Base-by-base conservation (phyloP, 2,888 invertebrate genomes). In the Ligdia adustata region DNA sequence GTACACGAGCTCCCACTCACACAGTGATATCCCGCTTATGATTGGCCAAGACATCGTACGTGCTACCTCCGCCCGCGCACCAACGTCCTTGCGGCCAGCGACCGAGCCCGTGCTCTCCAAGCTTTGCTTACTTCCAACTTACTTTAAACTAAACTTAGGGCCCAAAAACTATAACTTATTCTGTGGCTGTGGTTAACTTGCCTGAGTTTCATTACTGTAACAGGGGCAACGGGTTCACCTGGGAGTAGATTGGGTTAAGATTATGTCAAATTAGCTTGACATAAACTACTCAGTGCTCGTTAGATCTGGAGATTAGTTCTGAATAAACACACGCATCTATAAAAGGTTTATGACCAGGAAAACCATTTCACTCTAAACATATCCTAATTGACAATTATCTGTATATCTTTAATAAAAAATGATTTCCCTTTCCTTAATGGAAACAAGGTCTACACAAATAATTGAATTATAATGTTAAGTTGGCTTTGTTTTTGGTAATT, bases 61-160 rank as follows among this genome's bases (percentile, higher is more conserved):
- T 67, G 68, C 61, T 69, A 63, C 78, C 72, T 69, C 81, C 87
- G 82, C 88, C 86, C 87, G 87, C 88, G 84, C 88, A 81, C 77
- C 81, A 81, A 88, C 89, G 89, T 88, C 89, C 89, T 90, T 90
- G 89, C 88, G 79, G 78, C 65, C 78, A 87, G 76, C 87, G 88
- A 88, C 88, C 88, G 83, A 76, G 69, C 69, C 63, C 66, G 66
- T n/a, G n/a, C n/a, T n/a, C 65, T 64, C 57, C 54, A 56, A 63
- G 61, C 66, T 64, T 52, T 48, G 42, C 34, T 52, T 46, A 51
- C 48, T 53, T 55, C 27, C 27, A 47, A 47, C 40, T 43, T 35
- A 44, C 34, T 43, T 40, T 39, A 53, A 47, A 35, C 39, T 45
- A 56, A 22, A 22, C 22, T n/a, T n/a, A n/a, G 45, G 42, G 45